A percentile compares a stretch with the other conserved stretches of the same genome.
These are phyloP conservation scores for Solenopsis invicta DNA, from an alignment of 1,140 invertebrate genomes.

Conservation along the genomic window DNA sequence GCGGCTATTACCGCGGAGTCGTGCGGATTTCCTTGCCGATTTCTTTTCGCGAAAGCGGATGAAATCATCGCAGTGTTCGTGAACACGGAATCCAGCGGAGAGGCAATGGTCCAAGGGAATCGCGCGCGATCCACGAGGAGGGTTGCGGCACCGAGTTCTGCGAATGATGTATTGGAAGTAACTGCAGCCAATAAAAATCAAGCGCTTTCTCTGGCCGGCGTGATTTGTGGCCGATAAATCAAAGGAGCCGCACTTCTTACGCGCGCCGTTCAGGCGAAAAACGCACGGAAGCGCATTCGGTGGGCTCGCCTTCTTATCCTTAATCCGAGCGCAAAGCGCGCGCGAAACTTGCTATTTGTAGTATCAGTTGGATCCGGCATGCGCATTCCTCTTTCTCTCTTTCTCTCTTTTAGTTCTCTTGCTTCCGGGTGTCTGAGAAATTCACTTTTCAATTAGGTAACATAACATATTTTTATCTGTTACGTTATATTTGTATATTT, in stretches of 20 bases:
- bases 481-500: background rate
- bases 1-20: background rate
- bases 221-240: constrained; percentile 79
- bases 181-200: constrained; percentile 79
- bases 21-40: background rate
- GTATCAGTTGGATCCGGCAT: background rate
- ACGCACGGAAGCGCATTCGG: constrained; percentile 25
- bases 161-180: constrained; percentile 78
- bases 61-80: constrained; percentile 67
- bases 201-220: constrained; percentile 71
- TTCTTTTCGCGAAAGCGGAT: constrained; percentile 45
- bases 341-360: background rate
- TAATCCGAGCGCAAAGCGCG: constrained; percentile 46
- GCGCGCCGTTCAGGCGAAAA: constrained; percentile 62
- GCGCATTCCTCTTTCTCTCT: background rate
- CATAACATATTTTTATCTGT: background rate
- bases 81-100: constrained; percentile 64
- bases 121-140: constrained; percentile 32
- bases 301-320: constrained; percentile 34
- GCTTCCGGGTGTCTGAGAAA: background rate
- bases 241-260: constrained; percentile 71
- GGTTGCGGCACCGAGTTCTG: constrained; percentile 16
- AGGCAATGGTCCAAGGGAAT: constrained; percentile 66
- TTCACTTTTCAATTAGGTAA: background rate
- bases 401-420: background rate